These are phyloP conservation scores for Glomeris maerens DNA, from an alignment of 1,140 invertebrate genomes.

Conservation along the genomic window DNA sequence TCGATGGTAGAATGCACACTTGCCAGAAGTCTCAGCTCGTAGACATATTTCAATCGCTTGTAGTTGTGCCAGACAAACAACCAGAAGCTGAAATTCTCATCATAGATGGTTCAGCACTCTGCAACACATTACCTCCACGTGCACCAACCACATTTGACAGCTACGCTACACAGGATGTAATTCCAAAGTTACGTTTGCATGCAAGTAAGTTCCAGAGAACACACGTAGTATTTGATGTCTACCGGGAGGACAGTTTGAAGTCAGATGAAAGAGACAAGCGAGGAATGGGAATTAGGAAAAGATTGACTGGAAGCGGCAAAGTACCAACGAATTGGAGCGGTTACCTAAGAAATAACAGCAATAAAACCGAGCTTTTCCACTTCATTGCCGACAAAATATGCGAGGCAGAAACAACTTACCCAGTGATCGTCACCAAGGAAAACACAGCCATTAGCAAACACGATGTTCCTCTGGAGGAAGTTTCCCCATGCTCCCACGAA, in stretches of 20 bases:
- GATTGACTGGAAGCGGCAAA: constrained; percentile 16
- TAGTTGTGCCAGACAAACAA: constrained; percentile 2
- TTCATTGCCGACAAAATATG: constrained; percentile 16
- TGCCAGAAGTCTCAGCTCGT: constrained; percentile 16
- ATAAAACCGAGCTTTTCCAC: constrained; percentile 21
- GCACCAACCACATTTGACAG: constrained; percentile 14
- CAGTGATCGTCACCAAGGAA: constrained; percentile 15
- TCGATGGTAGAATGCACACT: constrained; percentile 13
- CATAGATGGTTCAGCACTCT: constrained; percentile 15
- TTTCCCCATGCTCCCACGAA: constrained; percentile 17
- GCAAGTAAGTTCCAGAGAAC: constrained; percentile 3
- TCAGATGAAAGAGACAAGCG: too few relatives aligned
- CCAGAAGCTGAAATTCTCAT: constrained; percentile 11
- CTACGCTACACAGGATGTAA: constrained; percentile 11
- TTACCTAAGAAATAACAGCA: constrained; percentile 17
- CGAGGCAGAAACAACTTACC: constrained; percentile 3
- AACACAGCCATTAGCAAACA: constrained; percentile 12
- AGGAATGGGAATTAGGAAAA: too few relatives aligned
- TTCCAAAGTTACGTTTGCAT: constrained; percentile 15
- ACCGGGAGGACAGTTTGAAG: too few relatives aligned
- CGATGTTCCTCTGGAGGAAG: too few relatives aligned
- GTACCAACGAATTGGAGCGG: constrained; percentile 15
- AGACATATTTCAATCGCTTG: constrained; percentile 9
- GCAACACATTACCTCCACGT: constrained; percentile 13
- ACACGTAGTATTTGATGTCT: too few relatives aligned